Percentiles rank a stretch among this genome's conserved stretches.
Evolutionary conservation across 1,140 invertebrate genomes (phyloP).

Genomic region (Neomicropteryx cornuta): DNA sequence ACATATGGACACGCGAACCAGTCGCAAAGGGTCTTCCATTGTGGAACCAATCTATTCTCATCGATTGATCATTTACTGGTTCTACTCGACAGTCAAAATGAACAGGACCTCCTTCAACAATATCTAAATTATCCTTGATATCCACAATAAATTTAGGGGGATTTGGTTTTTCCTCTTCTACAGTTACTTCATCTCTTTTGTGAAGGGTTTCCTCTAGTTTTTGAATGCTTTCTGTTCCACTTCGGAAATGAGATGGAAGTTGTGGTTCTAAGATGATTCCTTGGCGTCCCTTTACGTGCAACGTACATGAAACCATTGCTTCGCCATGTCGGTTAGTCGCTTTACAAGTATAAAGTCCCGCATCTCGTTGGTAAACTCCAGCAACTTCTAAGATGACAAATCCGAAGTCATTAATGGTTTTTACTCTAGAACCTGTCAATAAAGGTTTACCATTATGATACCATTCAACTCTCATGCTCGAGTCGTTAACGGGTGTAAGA

Average conservation of each 20-base stretch:
- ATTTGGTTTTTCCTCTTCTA: slow-evolving; percentile 75
- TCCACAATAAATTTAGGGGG: slow-evolving; percentile 79
- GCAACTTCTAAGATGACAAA: slow-evolving; percentile 87
- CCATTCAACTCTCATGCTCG: slow-evolving; percentile 91
- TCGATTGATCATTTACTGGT: slow-evolving; percentile 72
- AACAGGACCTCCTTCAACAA: slow-evolving; percentile 75
- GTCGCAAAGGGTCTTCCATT: slow-evolving; percentile 83
- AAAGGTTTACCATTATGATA: slow-evolving; percentile 91
- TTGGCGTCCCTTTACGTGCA: slow-evolving; percentile 75
- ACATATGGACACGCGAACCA: slow-evolving; percentile 78
- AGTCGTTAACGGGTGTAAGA: slow-evolving; percentile 81
- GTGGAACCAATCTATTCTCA: slow-evolving; percentile 91
- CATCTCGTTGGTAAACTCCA: slow-evolving; percentile 78
- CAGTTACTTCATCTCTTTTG: slow-evolving; percentile 70
- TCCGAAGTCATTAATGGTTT: slow-evolving; percentile 89
- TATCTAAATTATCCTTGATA: slow-evolving; percentile 70
- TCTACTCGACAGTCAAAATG: slow-evolving; percentile 89
- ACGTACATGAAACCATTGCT: slow-evolving; percentile 73
- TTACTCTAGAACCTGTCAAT: slow-evolving; percentile 75
- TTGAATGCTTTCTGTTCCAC: slow-evolving; percentile 80
- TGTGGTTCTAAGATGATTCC: slow-evolving; percentile 87
- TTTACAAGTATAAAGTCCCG: slow-evolving; percentile 84
- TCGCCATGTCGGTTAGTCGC: slow-evolving; percentile 85
- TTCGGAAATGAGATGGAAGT: slow-evolving; percentile 72
- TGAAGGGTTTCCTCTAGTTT: slow-evolving; percentile 81